These are phyloP conservation scores for Amphimedon queenslandica DNA, from an alignment of 37 sponge, comb jelly and placozoan genomes.

Conservation along the genomic window DNA sequence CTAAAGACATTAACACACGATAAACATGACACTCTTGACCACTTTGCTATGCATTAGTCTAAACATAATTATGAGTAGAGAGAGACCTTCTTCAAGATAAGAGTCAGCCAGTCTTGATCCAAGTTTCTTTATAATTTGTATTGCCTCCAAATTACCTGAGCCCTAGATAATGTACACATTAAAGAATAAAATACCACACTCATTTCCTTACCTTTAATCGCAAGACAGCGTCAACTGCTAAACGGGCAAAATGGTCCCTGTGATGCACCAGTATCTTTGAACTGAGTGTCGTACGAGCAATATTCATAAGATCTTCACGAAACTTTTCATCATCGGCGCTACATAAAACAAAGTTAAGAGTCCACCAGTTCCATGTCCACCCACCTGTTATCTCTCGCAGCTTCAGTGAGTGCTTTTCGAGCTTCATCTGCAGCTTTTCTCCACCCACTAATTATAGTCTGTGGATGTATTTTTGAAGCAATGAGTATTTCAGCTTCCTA, in stretches of 20 bases:
- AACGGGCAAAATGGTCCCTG: conserved; percentile 86
- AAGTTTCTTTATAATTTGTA: conserved; percentile 94
- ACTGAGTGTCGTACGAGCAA: conserved; percentile 94
- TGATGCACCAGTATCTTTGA: conserved; percentile 97
- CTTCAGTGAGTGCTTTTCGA: conserved; percentile 67
- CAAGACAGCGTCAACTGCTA: conserved; percentile 94
- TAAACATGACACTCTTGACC: background rate
- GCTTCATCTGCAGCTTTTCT: conserved; percentile 80
- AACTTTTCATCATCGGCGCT: conserved; percentile 49
- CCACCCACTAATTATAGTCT: conserved; percentile 94
- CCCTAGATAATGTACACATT: conserved; percentile 11
- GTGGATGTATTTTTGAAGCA: conserved; percentile 87
- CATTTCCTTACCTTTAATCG: conserved; percentile 66
- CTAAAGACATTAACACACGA: conserved; percentile 12
- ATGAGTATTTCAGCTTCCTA: conserved; percentile 93
- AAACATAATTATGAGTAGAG: background rate
- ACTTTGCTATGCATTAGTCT: no score
- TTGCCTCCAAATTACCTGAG: conserved; percentile 80
- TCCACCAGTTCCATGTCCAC: background rate
- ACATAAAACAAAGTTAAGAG: no score
- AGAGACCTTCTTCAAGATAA: conserved; percentile 92
- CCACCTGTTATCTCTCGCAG: conserved; percentile 75
- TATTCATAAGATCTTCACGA: conserved; percentile 88
- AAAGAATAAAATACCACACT: background rate
- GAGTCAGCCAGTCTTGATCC: conserved; percentile 88